Evolutionary conservation across 1,140 invertebrate species (phyloP).

Genomic region (Lepidurus apus): DNA sequence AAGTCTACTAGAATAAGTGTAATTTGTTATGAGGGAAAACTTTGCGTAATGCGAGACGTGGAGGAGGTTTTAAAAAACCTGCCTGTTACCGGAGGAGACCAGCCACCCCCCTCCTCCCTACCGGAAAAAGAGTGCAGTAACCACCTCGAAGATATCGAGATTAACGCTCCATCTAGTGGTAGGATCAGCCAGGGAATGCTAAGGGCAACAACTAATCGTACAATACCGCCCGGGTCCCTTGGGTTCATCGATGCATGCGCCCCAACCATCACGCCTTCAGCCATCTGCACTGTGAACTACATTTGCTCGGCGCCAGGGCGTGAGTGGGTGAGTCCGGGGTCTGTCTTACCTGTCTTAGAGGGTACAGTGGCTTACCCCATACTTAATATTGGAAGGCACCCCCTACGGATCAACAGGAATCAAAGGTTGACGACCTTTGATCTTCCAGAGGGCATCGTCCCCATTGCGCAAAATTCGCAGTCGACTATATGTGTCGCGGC

Average conservation of each 20-base stretch:
- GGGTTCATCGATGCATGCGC: background rate
- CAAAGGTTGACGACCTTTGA: background rate
- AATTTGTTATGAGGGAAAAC: background rate
- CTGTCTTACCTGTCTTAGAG: background rate
- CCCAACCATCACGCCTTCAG: no score
- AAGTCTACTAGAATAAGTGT: slow-evolving; percentile 11
- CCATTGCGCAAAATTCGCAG: background rate
- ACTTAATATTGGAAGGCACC: background rate
- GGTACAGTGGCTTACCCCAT: background rate
- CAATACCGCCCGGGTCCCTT: background rate
- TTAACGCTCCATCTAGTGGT: background rate
- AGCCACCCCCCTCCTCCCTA: no score
- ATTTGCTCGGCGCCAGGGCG: background rate
- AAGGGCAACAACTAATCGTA: background rate
- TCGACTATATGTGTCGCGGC: background rate
- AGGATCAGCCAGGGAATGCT: background rate
- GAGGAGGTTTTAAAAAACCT: background rate
- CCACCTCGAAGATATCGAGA: no score
- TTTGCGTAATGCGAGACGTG: background rate
- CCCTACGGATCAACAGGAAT: background rate
- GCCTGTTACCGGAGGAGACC: no score
- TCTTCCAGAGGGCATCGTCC: background rate
- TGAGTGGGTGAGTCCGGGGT: background rate
- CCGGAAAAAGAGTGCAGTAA: no score
- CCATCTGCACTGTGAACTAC: background rate